These are phyloP conservation scores for Cyphomyrus plagiostoma DNA, from an alignment of 2,113 vertebrate species.

Conservation along the genomic window DNA sequence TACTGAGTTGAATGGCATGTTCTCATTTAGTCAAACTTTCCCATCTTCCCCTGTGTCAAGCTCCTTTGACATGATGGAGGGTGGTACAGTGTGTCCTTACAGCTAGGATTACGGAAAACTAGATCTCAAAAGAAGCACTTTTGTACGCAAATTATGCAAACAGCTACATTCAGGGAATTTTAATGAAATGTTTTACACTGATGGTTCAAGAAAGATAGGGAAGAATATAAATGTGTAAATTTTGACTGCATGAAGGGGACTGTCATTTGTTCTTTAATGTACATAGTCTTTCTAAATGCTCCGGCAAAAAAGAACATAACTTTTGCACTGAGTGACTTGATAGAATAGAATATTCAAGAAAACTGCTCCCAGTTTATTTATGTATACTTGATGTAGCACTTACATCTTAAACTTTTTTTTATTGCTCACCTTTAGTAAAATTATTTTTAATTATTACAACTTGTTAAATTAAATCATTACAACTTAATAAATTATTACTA, in stretches of 20 bases:
- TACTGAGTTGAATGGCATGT: not conserved
- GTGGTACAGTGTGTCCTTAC: not conserved
- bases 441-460: not conserved
- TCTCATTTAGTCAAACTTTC: not conserved
- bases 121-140: not conserved
- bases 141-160: not conserved
- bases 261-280: not conserved
- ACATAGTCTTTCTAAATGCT: not conserved
- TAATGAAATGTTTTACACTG: not conserved
- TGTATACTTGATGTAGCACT: not conserved
- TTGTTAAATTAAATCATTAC: not conserved
- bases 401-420: not conserved
- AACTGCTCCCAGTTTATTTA: not conserved
- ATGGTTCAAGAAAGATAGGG: not conserved
- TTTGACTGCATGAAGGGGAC: not conserved
- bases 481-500: not conserved
- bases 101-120: not conserved
- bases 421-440: not conserved
- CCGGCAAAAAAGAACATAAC: not conserved
- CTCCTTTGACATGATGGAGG: not conserved
- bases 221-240: not conserved
- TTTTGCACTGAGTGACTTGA: not conserved
- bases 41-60: not conserved
- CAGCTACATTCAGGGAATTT: not conserved
- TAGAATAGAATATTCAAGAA: not conserved